phyloP scores from a whole-genome alignment of 2,797 vertebrate species.

The Semotilus atromaculatus region DNA sequence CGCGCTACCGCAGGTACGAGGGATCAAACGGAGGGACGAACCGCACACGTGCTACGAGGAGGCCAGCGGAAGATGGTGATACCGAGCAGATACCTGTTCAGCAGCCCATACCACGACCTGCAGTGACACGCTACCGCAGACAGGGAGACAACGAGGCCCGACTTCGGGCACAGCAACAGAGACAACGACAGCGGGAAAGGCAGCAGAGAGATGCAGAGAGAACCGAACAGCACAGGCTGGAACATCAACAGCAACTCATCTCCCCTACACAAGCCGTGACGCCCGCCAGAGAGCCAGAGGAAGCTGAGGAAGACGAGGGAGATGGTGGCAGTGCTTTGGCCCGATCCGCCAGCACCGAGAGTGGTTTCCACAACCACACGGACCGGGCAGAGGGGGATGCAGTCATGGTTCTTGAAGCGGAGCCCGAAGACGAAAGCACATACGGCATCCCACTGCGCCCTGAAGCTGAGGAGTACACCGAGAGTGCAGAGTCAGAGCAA shows the following conservation, averaged over 20 bases:
- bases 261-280: constrained; percentile 38
- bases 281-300: constrained; percentile 54
- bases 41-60: constrained; percentile 45
- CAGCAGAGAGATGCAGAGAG: constrained; percentile 70
- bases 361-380: constrained; percentile 94
- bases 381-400: constrained; percentile 92
- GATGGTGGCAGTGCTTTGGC: constrained; percentile 78
- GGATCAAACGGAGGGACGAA: constrained; percentile 49
- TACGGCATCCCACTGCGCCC: constrained; percentile 83
- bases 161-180: constrained; percentile 73
- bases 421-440: constrained; percentile 80
- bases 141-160: constrained; percentile 78
- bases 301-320: constrained; percentile 64
- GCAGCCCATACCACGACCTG: constrained; percentile 74
- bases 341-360: constrained; percentile 94
- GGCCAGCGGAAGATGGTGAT: constrained; percentile 64
- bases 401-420: constrained; percentile 75
- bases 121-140: constrained; percentile 75
- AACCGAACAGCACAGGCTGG: constrained; percentile 65
- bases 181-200: constrained; percentile 69
- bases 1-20: constrained; percentile 69
- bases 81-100: constrained; percentile 61
- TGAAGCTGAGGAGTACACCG: constrained; percentile 87
- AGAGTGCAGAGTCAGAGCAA: constrained; percentile 70
- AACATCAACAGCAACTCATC: constrained; percentile 56